Base-by-base conservation (phyloP, 2,888 invertebrate species). In the Reticulitermes lucifugus region DNA sequence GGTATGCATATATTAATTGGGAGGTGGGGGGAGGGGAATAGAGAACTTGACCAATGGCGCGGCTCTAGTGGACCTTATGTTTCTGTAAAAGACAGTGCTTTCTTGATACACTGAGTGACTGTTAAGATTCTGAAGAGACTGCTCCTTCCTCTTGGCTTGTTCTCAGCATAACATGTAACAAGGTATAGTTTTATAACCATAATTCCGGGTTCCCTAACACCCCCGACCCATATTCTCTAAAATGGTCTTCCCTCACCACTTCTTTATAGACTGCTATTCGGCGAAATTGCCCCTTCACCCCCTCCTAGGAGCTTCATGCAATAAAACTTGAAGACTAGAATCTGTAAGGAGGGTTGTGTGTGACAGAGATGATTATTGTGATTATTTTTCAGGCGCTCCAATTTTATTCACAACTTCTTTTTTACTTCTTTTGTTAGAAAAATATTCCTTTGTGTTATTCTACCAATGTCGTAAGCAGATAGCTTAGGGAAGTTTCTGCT, bases 231-330 rank as follows among this genome's bases (percentile, higher is more conserved):
- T 81, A 81, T 81, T 81, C 81, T 81, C 81, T 81, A 81, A 81
- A 70, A 81, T 81, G 81, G 55, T 70, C 80, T 4, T 35, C 79
- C 81, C 18, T 25, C 59, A 14, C 25, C 35, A 65, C 81, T 81
- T 81, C 81, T 81, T 81, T 81, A 81, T 81, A 81, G 81, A 81
- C 81, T 81, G 81, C 81, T 81, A 81, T 81, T 81, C 81, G 65
- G 70, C 43, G 81, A 81, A 81, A 81, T 81, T 81, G 81, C 81
- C 81, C 81, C 81, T 81, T 75, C 41, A 46, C 51, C 79, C 79
- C 46, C 79, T 79, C 12, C 79, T 51, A 43, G 60, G 43, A 25
- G 22, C 70, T 70, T 81, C n/a, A 2, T 25, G 81, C 70, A 81
- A 70, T 81, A 81, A 81, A 81, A 81, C 81, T 81, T 81, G 81